phyloP scores from a whole-genome alignment of 2,888 invertebrate species.

The Patella pellucida region DNA sequence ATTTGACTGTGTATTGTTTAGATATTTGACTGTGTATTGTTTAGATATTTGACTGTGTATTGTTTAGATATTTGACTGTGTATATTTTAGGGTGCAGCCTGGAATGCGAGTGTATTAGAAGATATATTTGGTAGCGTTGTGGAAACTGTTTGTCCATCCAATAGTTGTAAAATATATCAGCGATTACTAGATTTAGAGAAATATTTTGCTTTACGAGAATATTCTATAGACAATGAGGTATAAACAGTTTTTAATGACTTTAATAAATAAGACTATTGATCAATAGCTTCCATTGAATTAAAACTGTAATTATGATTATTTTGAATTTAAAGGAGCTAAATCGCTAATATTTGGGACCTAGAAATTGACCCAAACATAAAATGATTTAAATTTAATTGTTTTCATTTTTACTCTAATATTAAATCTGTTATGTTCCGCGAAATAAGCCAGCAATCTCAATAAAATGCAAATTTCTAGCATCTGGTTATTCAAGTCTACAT shows the following conservation, averaged over 20 bases:
- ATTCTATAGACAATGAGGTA: slow-evolving; percentile 38
- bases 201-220: slow-evolving; percentile 19
- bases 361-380: no score
- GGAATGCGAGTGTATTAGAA: slow-evolving; percentile 83
- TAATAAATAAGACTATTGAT: not conserved
- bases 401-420: no score
- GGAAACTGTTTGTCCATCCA: slow-evolving; percentile 84
- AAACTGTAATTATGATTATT: no score
- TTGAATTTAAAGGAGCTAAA: no score
- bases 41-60: not conserved
- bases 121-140: slow-evolving; percentile 85
- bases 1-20: not conserved
- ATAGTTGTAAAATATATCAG: slow-evolving; percentile 85
- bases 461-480: no score
- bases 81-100: slow-evolving; percentile 73
- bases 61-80: not conserved
- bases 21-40: not conserved
- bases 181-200: slow-evolving; percentile 70
- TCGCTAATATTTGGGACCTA: no score
- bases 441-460: no score
- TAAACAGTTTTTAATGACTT: not conserved
- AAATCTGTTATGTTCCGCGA: no score
- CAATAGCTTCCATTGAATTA: no score
- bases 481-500: no score
- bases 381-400: no score